Evolutionary conservation across 2,797 vertebrate genomes (phyloP), one percentile per base, ranked within the genome.

Genomic region (Sternarchorhynchus goeldii): DNA sequence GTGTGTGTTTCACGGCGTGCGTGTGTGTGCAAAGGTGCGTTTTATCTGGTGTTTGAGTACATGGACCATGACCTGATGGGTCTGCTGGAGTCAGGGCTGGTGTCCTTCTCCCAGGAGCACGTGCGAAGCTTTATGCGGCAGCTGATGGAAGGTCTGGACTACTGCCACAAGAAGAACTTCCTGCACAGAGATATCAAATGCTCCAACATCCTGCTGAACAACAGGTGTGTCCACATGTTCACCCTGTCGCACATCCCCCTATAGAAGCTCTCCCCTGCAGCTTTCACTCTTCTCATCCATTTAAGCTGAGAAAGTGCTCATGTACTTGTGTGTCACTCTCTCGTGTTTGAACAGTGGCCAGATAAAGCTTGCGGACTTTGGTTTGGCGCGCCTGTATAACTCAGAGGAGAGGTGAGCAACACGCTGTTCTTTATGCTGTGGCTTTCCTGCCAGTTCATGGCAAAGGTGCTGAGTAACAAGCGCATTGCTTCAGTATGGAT

Each of bases 1-100:
- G 21, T 36, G 60, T 55, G 55, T 70, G 29, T 5, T 67, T 59
- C 18, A 18, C 18, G 2, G 0, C 63, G 63, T 50, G 1, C 50
- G 10, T 68, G 45, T 20, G 20, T 68, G 6, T 0, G 36, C 71
- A 53, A 73, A 97, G 98, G 98, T 90, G 98, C 98, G 77, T 99
- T 99, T 92, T 99, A 99, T 86, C 92, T 99, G 92, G 98, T 99
- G 84, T 99, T 99, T 91, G 98, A 99, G 89, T 99, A 99, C 91
- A 99, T 99, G 98, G 98, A 99, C 90, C 98, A 99, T 56, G 98
- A 99, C 87, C 91, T 99, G 89, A 99, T 99, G 98, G 98, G 98
- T 85, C 93, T 99, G 85, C 91, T 99, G 90, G 98, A 99, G 92
- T 99, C 98, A 0, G 98, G 98, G 80, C 91, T 99, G 89, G 96